Base-by-base conservation (phyloP, 1,140 invertebrate species). In the Asobara japonica region DNA sequence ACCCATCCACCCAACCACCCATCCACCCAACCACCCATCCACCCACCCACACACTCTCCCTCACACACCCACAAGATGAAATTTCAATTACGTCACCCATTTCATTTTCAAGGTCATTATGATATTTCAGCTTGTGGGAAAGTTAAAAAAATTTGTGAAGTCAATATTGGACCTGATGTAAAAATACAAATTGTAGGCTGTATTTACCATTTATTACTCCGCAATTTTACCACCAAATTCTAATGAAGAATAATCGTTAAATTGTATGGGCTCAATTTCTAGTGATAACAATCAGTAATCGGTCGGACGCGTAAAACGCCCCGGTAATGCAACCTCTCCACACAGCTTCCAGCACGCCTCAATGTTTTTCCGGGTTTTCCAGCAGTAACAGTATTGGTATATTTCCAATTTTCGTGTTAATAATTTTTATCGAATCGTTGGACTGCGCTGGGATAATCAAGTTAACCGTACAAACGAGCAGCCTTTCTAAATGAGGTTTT, bases 261-360 rank as follows among this genome's bases (percentile, higher is more conserved):
- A 65, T 65, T 25, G 64, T 3, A 41, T 18, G 64, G 33, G 41
- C 64, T 65, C 64, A 38, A 65, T 65, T 65, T 65, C 64, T 22
- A 65, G 31, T 65, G 33, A 65, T 65, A 65, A 65, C 64, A 41
- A 65, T 65, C 64, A 45, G 31, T 65, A 65, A 65, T 65, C 64
- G 64, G 20, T 65, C 64, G 31, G 38, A 65, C 38, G 38, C 64
- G 38, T 38, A 65, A 38, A 65, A 65, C 20, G 33, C 33, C 22
- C 31, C 22, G 33, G 20, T 38, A 65, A 41, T 65, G 25, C 13
- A 33, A 10, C 11, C 31, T 3, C 18, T 33, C 18, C 31, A 33
- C 61, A 38, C n/a, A 25, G 10, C n/a, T 16, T 18, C 7, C 13
- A n/a, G 20, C 13, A 65, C 30, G 64, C 33, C 22, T 36, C 16